A percentile compares a stretch with the other conserved stretches of the same genome.
Evolutionary conservation across 1,140 invertebrate genomes (phyloP).

Genomic region (Zaprionus capensis): DNA sequence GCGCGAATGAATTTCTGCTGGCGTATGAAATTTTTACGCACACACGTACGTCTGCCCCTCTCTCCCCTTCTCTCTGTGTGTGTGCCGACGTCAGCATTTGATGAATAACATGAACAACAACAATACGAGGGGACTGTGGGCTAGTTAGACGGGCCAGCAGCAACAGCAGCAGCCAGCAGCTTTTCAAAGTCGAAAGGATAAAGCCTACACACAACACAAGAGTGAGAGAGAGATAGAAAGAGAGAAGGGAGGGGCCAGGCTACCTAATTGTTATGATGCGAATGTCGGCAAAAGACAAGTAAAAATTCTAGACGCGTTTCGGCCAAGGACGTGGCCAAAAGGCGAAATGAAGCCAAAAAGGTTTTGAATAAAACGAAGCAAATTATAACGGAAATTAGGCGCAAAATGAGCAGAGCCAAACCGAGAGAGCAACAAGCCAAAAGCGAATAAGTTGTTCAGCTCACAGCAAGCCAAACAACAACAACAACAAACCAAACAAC

Average conservation of each 20-base stretch:
- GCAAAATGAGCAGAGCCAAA: conserved; percentile 58
- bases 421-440: conserved; percentile 15
- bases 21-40: conserved; percentile 71
- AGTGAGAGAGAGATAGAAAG: background rate
- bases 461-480: conserved; percentile 7
- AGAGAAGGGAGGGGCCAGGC: background rate
- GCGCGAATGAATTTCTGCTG: conserved; percentile 75
- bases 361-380: conserved; percentile 73
- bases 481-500: conserved; percentile 5
- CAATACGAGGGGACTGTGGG: conserved; percentile 3
- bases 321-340: conserved; percentile 32
- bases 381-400: conserved; percentile 77
- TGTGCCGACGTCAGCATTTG: conserved; percentile 64
- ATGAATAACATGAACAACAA: conserved; percentile 46
- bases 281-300: conserved; percentile 36
- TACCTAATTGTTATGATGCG: conserved; percentile 55
- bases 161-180: conserved; percentile 43
- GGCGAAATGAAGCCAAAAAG: conserved; percentile 54
- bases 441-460: conserved; percentile 42
- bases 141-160: conserved; percentile 36
- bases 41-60: conserved; percentile 22
- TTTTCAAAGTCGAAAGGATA: conserved; percentile 42
- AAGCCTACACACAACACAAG: conserved; percentile 10
- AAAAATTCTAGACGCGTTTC: conserved; percentile 43
- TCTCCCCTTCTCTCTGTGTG: conserved; percentile 23